Conservation (phyloP, 2,113 vertebrate genomes). For the Mustela lutreola region DNA sequence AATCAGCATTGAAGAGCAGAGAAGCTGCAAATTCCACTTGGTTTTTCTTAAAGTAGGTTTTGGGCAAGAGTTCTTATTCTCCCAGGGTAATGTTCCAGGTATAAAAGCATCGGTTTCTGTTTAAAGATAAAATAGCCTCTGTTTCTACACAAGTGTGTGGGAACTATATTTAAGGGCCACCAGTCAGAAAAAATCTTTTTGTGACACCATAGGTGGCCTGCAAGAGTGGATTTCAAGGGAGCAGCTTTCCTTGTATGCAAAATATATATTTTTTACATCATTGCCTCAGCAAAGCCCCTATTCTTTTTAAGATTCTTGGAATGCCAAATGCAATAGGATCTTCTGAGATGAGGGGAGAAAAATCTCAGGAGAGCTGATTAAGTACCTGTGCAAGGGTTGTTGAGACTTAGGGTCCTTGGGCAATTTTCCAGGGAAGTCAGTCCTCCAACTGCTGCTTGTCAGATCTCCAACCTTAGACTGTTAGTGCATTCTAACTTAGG, state of each 20-base stretch:
- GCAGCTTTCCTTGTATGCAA: background rate
- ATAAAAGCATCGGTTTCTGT: background rate
- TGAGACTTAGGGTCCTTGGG: background rate
- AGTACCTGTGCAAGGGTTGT: background rate
- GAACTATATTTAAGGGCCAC: background rate
- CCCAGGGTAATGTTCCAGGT: background rate
- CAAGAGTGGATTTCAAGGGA: background rate
- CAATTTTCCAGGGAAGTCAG: constrained; percentile 19
- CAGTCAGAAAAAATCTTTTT: background rate
- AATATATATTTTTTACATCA: background rate
- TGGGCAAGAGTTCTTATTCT: background rate
- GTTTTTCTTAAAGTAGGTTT: background rate
- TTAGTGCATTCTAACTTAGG: background rate
- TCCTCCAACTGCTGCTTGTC: background rate
- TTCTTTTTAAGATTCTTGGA: constrained; percentile 38
- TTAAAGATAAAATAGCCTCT: background rate
- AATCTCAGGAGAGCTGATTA: background rate
- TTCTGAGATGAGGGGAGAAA: background rate
- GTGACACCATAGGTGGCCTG: background rate
- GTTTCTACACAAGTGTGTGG: background rate
- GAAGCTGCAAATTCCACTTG: background rate
- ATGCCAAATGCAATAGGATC: background rate
- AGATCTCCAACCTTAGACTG: constrained; percentile 44
- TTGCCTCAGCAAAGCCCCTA: background rate
- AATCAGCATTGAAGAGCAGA: background rate